Evolutionary conservation across 2,113 vertebrate genomes (phyloP), one percentile per base, ranked within the genome.

Genomic region (Thalassoma bifasciatum): DNA sequence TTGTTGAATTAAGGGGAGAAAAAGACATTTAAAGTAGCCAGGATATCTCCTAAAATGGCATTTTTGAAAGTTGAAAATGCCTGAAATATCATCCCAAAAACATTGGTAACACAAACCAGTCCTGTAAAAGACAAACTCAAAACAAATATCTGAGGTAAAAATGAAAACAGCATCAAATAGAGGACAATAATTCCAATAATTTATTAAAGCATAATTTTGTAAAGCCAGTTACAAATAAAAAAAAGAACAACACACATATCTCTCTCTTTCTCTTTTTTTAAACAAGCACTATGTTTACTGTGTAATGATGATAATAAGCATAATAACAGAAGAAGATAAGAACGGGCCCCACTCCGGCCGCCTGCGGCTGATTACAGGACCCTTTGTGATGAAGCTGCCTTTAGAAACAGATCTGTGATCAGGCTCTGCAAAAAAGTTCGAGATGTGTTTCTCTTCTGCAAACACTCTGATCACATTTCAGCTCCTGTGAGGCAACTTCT

Each of bases 221-320:
- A 95, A 96, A 96, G 95, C 95, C 95, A 95, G 95, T 96, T 96
- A 96, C 94, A 95, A 95, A 93, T 90, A 81, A 94, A 94, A 93
- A 94, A 93, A 93, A 91, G 74, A 92, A 81, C 77, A 91, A 86
- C 75, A 88, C 83, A 90, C 72, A 86, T 70, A 79, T 89, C 87
- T 86, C 91, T 89, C 78, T 91, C 90, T 90, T 87, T 60, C 37
- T 60, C 21, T 82, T 88, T 91, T 88, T 91, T 91, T 77, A 85
- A 94, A 94, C 87, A 82, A 95, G 92, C 89, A 95, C 93, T 72
- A 62, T 90, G 88, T 88, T 93, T 30, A 80, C 57, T 79, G 79
- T 82, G 78, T 85, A 82, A 75, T 84, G 68, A 85, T 81, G 77
- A 91, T 81, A 87, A 90, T 81, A 86, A 90, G 62, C 83, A 78